A percentile compares a stretch with the other conserved stretches of the same genome.
These are phyloP conservation scores for Agonopterix subpropinquella DNA, from an alignment of 2,888 invertebrate genomes.

Conservation along the genomic window DNA sequence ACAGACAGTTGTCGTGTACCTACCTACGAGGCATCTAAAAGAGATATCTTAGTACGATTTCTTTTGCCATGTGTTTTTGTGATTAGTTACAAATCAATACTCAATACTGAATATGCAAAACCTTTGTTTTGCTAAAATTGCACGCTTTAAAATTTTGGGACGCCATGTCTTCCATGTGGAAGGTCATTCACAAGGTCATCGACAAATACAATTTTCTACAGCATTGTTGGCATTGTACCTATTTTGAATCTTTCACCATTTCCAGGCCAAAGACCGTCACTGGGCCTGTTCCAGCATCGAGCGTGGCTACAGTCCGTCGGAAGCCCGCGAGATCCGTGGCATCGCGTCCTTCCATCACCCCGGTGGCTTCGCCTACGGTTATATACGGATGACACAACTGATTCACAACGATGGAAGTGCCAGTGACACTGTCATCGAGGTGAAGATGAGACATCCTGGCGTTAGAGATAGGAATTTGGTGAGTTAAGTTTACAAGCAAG, in stretches of 20 bases:
- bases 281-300: conserved; percentile 92
- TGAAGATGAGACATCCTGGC: conserved; percentile 91
- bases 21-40: too few relatives aligned
- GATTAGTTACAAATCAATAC: too few relatives aligned
- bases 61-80: too few relatives aligned
- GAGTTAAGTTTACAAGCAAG: conserved; percentile 13
- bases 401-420: conserved; percentile 90
- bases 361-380: conserved; percentile 88
- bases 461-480: conserved; percentile 88
- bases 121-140: too few relatives aligned
- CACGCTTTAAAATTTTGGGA: too few relatives aligned
- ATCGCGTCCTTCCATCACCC: conserved; percentile 96
- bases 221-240: too few relatives aligned
- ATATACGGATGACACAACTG: conserved; percentile 90
- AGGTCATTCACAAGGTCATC: too few relatives aligned
- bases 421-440: conserved; percentile 93
- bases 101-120: too few relatives aligned
- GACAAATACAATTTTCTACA: too few relatives aligned
- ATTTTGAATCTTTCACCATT: background rate
- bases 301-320: conserved; percentile 90
- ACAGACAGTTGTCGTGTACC: too few relatives aligned
- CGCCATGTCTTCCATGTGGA: too few relatives aligned
- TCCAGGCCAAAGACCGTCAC: conserved; percentile 59
- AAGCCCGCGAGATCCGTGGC: conserved; percentile 89
- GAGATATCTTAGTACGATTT: too few relatives aligned